Base-by-base conservation (phyloP, 2,797 vertebrate species). In the Aldrovandia affinis region DNA sequence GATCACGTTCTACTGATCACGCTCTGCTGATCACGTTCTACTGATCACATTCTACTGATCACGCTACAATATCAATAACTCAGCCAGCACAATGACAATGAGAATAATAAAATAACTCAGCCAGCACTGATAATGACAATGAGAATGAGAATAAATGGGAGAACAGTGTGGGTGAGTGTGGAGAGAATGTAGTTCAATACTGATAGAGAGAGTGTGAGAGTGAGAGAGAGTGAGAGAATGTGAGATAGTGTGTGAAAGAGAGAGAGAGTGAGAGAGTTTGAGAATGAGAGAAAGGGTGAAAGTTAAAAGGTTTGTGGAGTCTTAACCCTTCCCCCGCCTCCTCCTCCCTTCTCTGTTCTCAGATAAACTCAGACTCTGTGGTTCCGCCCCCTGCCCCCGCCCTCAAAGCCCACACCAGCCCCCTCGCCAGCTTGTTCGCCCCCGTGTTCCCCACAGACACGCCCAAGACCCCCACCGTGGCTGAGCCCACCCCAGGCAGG, bases 401-500 rank as follows among this genome's bases (percentile, higher is more conserved):
- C 0, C 90, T 94, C 1, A 98, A 94, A 91, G 96, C 97, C 0
- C 97, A 95, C 33, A 96, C 94, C 0, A 98, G 98, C 65, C 98
- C 97, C 0, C 91, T 99, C 0, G 96, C 96, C 3, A 97, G 96
- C 59, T 97, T 99, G 97, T 99, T 99, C 88, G 96, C 93, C 84
- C 97, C 94, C 52, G 92, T 96, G 0, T 63, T 42, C 59, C 87
- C 92, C 39, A 95, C 89, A 88, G 92, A 96, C 0, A 63, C 44
- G 61, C 87, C 92, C 36, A 95, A 89, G 88, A 89, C 88, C 22
- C 82, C 93, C 0, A 91, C 96, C 81, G 95, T 87, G 81, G 81
- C 70, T 0, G 91, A 63, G 10, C 85, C 86, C 33, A 86, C 89
- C 52, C 83, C 88, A 89, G 93, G 94, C 95, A 83, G 92, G 92